phyloP scores from a whole-genome alignment of 2,113 vertebrate species.

The Oncorhynchus mykiss region DNA sequence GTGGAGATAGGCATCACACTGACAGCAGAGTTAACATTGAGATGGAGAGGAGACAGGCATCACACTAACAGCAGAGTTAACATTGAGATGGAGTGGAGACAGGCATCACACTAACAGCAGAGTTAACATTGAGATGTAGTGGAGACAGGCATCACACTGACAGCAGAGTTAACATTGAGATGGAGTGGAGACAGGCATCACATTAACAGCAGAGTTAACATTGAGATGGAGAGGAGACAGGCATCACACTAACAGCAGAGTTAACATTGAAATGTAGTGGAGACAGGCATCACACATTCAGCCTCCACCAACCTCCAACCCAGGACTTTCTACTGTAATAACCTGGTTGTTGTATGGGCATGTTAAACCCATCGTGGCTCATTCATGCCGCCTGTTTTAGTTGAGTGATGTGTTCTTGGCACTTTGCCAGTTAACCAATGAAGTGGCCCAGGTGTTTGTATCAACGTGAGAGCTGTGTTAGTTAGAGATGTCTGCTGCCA shows the following conservation, averaged over 20 bases:
- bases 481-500: slow-evolving; percentile 4
- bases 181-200: slow-evolving; percentile 18
- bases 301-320: slow-evolving; percentile 29
- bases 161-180: too few relatives aligned
- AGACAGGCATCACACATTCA: slow-evolving; percentile 32
- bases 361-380: slow-evolving; percentile 23
- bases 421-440: slow-evolving; percentile 18
- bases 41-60: slow-evolving; percentile 35
- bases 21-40: slow-evolving; percentile 41
- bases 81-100: too few relatives aligned
- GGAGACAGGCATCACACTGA: too few relatives aligned
- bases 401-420: slow-evolving; percentile 39
- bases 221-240: slow-evolving; percentile 50
- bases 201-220: slow-evolving; percentile 31
- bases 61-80: too few relatives aligned
- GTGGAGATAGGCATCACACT: slow-evolving; percentile 28
- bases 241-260: slow-evolving; percentile 17
- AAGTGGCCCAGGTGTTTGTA: slow-evolving; percentile 55
- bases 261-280: slow-evolving; percentile 48
- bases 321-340: slow-evolving; percentile 49
- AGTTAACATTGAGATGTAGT: too few relatives aligned
- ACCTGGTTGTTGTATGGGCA: slow-evolving; percentile 62
- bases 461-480: slow-evolving; percentile 10
- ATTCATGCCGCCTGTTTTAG: slow-evolving; percentile 44
- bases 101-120: too few relatives aligned